Conservation (phyloP, 2,888 invertebrate genomes). For the Stegana nigrithorax region DNA sequence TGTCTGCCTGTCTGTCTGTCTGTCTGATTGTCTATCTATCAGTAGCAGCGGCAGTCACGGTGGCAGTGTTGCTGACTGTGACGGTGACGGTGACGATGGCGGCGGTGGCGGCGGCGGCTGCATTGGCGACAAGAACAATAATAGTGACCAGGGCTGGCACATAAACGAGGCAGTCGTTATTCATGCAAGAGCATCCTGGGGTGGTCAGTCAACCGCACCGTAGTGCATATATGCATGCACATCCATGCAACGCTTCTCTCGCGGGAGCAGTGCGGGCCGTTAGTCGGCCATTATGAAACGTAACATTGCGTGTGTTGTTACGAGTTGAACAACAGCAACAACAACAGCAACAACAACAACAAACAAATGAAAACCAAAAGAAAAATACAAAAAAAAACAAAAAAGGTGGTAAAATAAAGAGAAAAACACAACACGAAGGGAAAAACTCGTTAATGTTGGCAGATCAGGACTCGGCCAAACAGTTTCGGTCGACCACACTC, state of each 20-base stretch:
- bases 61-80: neutral
- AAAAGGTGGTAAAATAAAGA: neutral
- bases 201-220: conserved; percentile 7
- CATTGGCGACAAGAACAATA: neutral
- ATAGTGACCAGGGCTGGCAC: neutral
- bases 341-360: too few species aligned
- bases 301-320: too few species aligned
- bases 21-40: too few species aligned
- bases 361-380: too few species aligned
- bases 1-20: too few species aligned
- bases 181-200: neutral
- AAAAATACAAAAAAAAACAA: too few species aligned
- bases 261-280: neutral
- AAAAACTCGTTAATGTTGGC: too few species aligned
- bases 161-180: neutral
- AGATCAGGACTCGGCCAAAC: neutral
- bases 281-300: neutral
- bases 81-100: neutral
- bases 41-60: neutral
- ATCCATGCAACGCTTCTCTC: too few species aligned
- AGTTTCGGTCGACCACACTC: neutral
- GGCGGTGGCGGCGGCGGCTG: neutral
- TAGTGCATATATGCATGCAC: too few species aligned
- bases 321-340: too few species aligned
- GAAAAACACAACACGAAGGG: too few species aligned